Evolutionary conservation across 2,113 vertebrate species (phyloP), one percentile per base, ranked within the genome.

Genomic region (Semicossyphus pulcher): DNA sequence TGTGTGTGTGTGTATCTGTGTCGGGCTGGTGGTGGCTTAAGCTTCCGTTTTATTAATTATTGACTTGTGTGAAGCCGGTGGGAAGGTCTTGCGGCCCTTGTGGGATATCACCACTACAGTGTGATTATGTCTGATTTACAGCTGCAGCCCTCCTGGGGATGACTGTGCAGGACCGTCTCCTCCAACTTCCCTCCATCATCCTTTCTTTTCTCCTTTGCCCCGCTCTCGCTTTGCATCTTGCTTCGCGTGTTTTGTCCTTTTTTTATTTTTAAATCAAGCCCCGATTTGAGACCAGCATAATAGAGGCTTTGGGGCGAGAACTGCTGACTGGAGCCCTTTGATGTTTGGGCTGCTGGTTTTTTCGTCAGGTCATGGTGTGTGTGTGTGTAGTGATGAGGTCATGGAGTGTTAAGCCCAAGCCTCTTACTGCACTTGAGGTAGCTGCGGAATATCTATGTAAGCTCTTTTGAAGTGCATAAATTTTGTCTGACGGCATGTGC

Each of bases 91-190:
- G 47, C 20, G 18, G 72, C 10, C 58, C 61, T 64, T 32, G 63
- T 59, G 74, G 79, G 76, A 79, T 42, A 61, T 61, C 42, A 47
- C 70, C 36, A 7, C 26, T 49, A 44, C n/a, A n/a, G n/a, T n/a
- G n/a, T 76, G 81, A 86, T 82, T 83, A 76, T 52, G 10, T 75
- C 54, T 78, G 73, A 90, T 88, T 84, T 86, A 82, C 66, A 72
- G 76, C 44, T 42, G 49, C 49, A 10, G 72, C 16, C 7, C 16
- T 79, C n/a, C 28, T 42, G 23, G 29, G 67, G 66, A 76, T 81
- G 65, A 74, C 71, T 66, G 16, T 42, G 67, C 69, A 83, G 31
- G 59, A 37, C 64, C 59, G 37, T 11, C 6, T 48, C 39, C 3
- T 11, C 0, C 5, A 21, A 18, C 37, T 10, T 44, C 57, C 45